These are phyloP conservation scores for Erynnis tages DNA, from an alignment of 2,888 invertebrate genomes.

Conservation along the genomic window DNA sequence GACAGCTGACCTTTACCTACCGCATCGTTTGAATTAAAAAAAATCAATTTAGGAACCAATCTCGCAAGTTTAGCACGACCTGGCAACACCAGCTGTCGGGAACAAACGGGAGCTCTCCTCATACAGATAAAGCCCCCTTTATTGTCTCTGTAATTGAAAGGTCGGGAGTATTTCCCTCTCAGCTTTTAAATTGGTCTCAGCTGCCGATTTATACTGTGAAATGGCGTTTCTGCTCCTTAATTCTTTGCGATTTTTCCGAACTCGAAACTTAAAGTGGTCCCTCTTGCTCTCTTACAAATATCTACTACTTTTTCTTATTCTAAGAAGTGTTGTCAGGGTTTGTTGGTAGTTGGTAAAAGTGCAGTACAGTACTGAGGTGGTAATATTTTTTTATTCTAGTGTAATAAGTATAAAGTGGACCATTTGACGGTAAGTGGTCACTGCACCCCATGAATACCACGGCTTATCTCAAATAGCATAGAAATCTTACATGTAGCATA, in stretches of 20 bases:
- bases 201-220: conserved; percentile 52
- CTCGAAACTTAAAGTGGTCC: background rate
- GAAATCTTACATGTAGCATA: no score
- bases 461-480: no score
- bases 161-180: conserved; percentile 59
- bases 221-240: conserved; percentile 38
- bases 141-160: conserved; percentile 78
- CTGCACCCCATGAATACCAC: no score
- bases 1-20: background rate
- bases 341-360: no score
- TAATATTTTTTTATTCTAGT: no score
- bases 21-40: background rate
- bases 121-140: conserved; percentile 66
- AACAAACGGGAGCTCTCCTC: conserved; percentile 39
- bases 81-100: conserved; percentile 31
- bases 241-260: background rate
- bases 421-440: no score
- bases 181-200: conserved; percentile 65
- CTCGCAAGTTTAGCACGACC: conserved; percentile 1
- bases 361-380: no score
- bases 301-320: no score
- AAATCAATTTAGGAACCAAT: conserved; percentile 5
- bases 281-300: no score
- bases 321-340: no score
- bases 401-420: no score